phyloP scores from a whole-genome alignment of 2,797 vertebrate genomes.

The Eulemur mongoz region DNA sequence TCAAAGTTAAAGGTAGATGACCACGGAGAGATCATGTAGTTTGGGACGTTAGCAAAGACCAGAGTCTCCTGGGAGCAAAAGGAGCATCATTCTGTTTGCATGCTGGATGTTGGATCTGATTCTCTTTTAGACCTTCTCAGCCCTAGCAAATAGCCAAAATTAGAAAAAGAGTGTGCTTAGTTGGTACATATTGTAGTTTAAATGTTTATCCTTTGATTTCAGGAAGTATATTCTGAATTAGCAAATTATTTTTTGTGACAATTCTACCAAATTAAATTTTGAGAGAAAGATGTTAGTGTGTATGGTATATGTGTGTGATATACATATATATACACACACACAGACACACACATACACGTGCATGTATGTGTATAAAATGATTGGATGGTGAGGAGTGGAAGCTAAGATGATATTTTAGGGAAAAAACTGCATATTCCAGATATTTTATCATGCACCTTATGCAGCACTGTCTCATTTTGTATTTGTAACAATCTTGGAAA shows the following conservation, averaged over 20 bases:
- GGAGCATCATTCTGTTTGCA: background rate
- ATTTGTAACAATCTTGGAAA: background rate
- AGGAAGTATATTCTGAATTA: background rate
- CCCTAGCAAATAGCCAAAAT: background rate
- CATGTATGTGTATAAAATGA: background rate
- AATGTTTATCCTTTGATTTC: background rate
- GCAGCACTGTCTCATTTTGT: background rate
- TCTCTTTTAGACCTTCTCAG: background rate
- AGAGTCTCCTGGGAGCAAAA: background rate
- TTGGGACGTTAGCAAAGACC: background rate
- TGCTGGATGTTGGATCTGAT: background rate
- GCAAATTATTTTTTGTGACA: background rate
- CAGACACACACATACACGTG: too few species aligned
- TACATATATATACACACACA: too few species aligned
- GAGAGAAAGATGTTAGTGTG: background rate
- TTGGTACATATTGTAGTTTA: background rate
- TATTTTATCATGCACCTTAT: background rate
- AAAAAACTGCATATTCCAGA: background rate
- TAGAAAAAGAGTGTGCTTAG: background rate
- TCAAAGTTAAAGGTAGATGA: conserved; percentile 32
- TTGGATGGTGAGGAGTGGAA: background rate
- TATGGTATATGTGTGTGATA: too few species aligned
- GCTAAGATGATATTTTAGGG: background rate
- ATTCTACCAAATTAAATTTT: background rate
- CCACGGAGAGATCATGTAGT: background rate